A percentile compares a stretch with the other conserved stretches of the same genome.
These are phyloP conservation scores for Notechis scutatus DNA, from an alignment of 2,113 vertebrate genomes.

Conservation along the genomic window DNA sequence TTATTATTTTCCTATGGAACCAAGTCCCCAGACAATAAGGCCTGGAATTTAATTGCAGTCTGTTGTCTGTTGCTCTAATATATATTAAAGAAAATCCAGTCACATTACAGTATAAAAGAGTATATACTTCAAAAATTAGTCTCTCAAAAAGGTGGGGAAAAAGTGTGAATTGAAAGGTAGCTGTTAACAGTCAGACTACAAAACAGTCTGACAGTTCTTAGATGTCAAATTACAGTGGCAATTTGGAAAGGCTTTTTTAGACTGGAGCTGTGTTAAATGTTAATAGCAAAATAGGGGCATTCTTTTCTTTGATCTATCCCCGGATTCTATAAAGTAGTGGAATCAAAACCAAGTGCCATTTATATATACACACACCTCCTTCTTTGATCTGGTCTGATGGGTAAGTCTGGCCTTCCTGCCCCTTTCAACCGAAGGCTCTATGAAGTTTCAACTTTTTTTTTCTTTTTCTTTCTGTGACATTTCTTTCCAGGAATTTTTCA, in stretches of 20 bases:
- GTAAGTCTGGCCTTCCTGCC: neutral
- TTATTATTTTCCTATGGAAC: conserved; percentile 5
- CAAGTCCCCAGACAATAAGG: neutral
- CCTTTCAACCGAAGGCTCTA: conserved; percentile 36
- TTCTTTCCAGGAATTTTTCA: conserved; percentile 34
- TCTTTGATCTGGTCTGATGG: conserved; percentile 66
- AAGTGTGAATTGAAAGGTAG: conserved; percentile 52
- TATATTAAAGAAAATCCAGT: neutral
- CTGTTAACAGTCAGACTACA: conserved; percentile 55
- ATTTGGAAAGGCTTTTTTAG: conserved; percentile 73
- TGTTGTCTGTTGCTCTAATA: neutral
- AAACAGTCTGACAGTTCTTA: conserved; percentile 51
- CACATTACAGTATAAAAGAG: neutral
- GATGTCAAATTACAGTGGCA: conserved; percentile 65
- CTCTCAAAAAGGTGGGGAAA: conserved; percentile 32
- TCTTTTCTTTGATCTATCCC: conserved; percentile 69
- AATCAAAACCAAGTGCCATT: conserved; percentile 70
- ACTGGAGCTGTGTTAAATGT: conserved; percentile 63
- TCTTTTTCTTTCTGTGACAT: conserved; percentile 19
- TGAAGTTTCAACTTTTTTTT: conserved; percentile 24
- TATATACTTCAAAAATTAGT: conserved; percentile 27
- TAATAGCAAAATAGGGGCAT: conserved; percentile 67
- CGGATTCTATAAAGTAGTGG: conserved; percentile 65
- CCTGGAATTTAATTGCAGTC: neutral
- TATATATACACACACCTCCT: conserved; percentile 70